These are phyloP conservation scores for Leptoteleia sp. DNA, from an alignment of 1,140 invertebrate species.

Conservation along the genomic window DNA sequence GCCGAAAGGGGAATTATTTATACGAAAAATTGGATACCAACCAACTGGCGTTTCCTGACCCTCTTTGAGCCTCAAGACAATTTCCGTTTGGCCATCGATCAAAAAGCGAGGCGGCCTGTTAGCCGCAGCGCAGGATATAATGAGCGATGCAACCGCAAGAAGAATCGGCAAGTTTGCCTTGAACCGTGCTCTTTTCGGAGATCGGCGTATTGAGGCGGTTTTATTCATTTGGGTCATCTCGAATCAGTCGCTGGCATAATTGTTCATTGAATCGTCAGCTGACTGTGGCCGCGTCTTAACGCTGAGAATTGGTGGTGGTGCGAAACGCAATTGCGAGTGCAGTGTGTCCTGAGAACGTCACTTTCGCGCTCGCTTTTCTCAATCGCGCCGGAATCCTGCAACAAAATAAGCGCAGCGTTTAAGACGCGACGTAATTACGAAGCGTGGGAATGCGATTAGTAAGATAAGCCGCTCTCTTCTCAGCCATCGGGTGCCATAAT, in stretches of 20 bases:
- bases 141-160: slow-evolving; percentile 42
- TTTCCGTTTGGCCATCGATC: slow-evolving; percentile 93
- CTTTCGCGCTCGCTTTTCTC: slow-evolving; percentile 45
- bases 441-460: slow-evolving; percentile 38
- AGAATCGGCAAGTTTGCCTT: slow-evolving; percentile 45
- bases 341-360: slow-evolving; percentile 25
- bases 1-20: too few species aligned
- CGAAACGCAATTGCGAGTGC: slow-evolving; percentile 2
- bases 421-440: slow-evolving; percentile 13
- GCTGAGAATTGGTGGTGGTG: background rate
- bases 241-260: slow-evolving; percentile 58
- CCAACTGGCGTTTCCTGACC: slow-evolving; percentile 91
- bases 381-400: slow-evolving; percentile 23
- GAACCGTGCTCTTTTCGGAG: slow-evolving; percentile 52
- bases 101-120: slow-evolving; percentile 92
- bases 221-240: slow-evolving; percentile 56
- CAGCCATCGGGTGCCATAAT: slow-evolving; percentile 36
- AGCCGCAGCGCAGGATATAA: slow-evolving; percentile 71
- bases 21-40: too few species aligned
- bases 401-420: slow-evolving; percentile 36
- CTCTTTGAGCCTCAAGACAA: slow-evolving; percentile 93
- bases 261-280: slow-evolving; percentile 42
- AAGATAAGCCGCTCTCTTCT: slow-evolving; percentile 33
- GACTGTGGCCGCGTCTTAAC: background rate
- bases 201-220: slow-evolving; percentile 24